phyloP scores from a whole-genome alignment of 37 sponge, comb jelly and placozoan species.

The Amphimedon queenslandica region DNA sequence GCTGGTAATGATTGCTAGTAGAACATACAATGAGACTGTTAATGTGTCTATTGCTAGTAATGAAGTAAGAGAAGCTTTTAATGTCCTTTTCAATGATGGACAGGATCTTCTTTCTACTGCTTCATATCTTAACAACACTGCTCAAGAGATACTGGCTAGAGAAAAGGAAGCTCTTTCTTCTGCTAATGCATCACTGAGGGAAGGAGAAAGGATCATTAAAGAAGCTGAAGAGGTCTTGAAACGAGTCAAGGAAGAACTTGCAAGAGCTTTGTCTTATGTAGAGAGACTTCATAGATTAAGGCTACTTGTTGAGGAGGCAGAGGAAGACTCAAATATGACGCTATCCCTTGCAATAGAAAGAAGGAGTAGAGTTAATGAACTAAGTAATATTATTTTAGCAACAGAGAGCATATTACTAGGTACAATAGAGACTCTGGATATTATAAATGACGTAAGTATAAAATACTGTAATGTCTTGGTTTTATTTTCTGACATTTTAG shows the following conservation, averaged over 20 bases:
- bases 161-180: background rate
- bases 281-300: background rate
- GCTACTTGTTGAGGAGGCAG: background rate
- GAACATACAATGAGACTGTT: background rate
- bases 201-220: slow-evolving; percentile 1
- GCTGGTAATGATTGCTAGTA: background rate
- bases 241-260: too few relatives aligned
- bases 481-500: too few relatives aligned
- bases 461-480: too few relatives aligned
- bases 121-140: background rate
- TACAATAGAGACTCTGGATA: too few relatives aligned
- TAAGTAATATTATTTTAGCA: background rate
- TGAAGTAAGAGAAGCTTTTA: background rate
- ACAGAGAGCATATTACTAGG: too few relatives aligned
- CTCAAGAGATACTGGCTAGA: background rate
- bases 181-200: background rate
- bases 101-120: background rate
- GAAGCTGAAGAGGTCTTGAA: too few relatives aligned
- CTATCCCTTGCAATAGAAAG: background rate
- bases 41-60: background rate
- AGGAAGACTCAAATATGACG: background rate
- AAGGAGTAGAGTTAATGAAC: background rate
- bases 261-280: background rate
- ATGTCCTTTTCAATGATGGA: background rate
- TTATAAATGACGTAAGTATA: too few relatives aligned